Conservation (phyloP, 2,888 invertebrate genomes). For the Amorpha juglandis region DNA sequence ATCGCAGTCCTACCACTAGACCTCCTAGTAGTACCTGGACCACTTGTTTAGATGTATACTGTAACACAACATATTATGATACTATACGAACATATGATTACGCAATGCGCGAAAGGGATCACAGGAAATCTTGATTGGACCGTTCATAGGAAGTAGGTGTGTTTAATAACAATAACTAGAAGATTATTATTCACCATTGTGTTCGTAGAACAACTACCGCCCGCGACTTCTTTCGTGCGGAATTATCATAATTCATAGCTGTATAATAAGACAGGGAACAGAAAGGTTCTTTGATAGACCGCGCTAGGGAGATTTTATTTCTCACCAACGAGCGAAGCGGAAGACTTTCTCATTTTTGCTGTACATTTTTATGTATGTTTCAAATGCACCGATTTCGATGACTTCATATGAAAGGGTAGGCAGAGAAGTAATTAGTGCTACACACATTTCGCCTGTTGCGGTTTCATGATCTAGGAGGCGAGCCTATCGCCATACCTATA, state of each 20-base stretch:
- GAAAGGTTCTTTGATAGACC: neutral
- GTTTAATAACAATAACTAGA: constrained; percentile 5
- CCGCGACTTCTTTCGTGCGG: constrained; percentile 25
- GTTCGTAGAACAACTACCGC: constrained; percentile 9
- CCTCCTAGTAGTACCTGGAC: too few relatives aligned
- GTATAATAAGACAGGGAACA: neutral
- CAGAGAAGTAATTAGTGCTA: too few relatives aligned
- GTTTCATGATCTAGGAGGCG: too few relatives aligned
- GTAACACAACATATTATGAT: too few relatives aligned
- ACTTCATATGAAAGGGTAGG: too few relatives aligned
- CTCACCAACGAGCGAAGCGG: neutral
- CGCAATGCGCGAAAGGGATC: constrained; percentile 11
- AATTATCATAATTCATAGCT: constrained; percentile 25
- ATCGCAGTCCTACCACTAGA: too few relatives aligned
- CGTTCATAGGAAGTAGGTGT: constrained; percentile 1
- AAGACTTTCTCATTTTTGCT: too few relatives aligned
- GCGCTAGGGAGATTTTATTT: neutral
- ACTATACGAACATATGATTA: neutral
- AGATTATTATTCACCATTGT: constrained; percentile 17
- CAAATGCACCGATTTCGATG: too few relatives aligned
- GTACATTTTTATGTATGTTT: too few relatives aligned
- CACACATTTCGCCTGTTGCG: too few relatives aligned
- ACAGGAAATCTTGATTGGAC: constrained; percentile 5
- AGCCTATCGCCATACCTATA: too few relatives aligned
- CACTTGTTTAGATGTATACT: too few relatives aligned